phyloP scores from a whole-genome alignment of 2,888 invertebrate genomes.

The Cephonodes hylas region DNA sequence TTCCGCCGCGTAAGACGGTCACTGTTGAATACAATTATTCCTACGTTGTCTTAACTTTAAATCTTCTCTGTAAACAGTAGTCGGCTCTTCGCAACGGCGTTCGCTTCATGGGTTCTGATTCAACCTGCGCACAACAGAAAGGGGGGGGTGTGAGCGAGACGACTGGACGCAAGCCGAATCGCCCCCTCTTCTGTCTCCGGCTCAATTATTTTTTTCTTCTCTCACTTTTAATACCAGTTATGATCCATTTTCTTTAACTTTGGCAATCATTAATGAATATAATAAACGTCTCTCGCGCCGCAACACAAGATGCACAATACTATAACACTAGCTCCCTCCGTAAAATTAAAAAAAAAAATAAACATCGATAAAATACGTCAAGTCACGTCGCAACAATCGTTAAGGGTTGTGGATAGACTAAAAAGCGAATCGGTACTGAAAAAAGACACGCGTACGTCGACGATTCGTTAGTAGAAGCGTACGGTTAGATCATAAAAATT shows the following conservation, averaged over 20 bases:
- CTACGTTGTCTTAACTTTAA: constrained; percentile 12
- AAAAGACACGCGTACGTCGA: constrained; percentile 58
- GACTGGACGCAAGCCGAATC: constrained; percentile 65
- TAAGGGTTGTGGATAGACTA: constrained; percentile 79
- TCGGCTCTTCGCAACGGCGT: constrained; percentile 17
- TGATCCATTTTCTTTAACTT: neutral
- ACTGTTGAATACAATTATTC: constrained; percentile 9
- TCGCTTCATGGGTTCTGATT: constrained; percentile 73
- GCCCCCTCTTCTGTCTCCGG: constrained; percentile 71
- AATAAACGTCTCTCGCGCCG: constrained; percentile 53
- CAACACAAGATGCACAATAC: constrained; percentile 79
- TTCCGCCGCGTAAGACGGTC: neutral
- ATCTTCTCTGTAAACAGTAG: constrained; percentile 14
- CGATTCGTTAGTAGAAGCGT: constrained; percentile 75
- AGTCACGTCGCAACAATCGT: constrained; percentile 69
- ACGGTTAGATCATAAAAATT: constrained; percentile 61
- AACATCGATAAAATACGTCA: constrained; percentile 42
- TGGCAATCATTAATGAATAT: neutral
- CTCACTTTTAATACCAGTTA: constrained; percentile 21
- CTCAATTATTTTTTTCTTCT: constrained; percentile 49
- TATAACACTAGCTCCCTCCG: constrained; percentile 70
- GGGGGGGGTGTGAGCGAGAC: constrained; percentile 70
- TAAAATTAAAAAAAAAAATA: constrained; percentile 42
- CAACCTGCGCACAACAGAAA: constrained; percentile 79
- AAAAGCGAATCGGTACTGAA: constrained; percentile 41